Percentiles rank a stretch among this genome's conserved stretches.
These are phyloP conservation scores for Heliconius ismenius DNA, from an alignment of 2,888 invertebrate genomes.

Conservation along the genomic window DNA sequence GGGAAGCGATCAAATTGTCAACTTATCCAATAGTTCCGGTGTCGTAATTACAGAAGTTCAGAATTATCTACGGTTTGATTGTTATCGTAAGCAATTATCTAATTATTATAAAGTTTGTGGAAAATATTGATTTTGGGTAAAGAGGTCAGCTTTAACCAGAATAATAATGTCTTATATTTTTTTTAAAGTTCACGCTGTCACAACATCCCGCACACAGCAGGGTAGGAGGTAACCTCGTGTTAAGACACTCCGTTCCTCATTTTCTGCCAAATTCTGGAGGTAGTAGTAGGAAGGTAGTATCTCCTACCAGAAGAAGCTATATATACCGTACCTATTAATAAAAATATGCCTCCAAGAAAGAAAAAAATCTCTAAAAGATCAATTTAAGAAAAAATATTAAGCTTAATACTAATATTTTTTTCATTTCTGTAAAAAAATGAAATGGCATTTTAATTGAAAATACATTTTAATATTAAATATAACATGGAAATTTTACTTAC, in stretches of 20 bases:
- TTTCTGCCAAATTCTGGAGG: too few species aligned
- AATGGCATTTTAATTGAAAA: conserved; percentile 2
- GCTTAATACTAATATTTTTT: not conserved
- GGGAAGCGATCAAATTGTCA: conserved; percentile 7
- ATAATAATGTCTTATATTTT: not conserved
- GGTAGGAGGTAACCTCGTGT: too few species aligned
- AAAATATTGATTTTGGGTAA: not conserved
- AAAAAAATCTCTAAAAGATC: not conserved
- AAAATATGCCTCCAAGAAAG: too few species aligned
- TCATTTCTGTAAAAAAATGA: not conserved
- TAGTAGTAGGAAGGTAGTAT: too few species aligned
- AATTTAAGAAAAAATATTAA: not conserved
- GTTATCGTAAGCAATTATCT: not conserved
- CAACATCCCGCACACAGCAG: too few species aligned
- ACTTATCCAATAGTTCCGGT: not conserved
- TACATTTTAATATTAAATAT: not conserved
- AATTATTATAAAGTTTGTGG: not conserved
- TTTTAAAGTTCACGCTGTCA: too few species aligned
- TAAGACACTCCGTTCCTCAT: too few species aligned
- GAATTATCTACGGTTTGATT: not conserved
- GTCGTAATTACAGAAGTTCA: not conserved
- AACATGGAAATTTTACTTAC: not conserved
- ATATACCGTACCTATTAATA: too few species aligned
- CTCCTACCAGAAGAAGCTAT: too few species aligned
- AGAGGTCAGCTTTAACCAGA: not conserved